Conservation (phyloP, 2,888 invertebrate genomes). For the Nymphalis urticae region DNA sequence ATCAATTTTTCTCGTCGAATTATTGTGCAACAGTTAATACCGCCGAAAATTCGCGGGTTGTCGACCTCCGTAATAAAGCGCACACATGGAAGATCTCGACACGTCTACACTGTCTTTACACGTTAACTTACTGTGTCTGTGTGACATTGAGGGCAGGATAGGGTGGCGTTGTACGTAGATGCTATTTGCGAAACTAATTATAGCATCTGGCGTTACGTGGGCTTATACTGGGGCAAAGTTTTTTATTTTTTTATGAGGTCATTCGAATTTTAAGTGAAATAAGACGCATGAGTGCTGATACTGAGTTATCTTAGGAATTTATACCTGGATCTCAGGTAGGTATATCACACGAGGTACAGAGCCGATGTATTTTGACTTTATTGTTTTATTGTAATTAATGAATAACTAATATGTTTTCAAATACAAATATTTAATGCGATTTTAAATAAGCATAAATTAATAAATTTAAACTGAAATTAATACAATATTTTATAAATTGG, state of each 20-base stretch:
- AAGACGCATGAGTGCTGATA: conserved; percentile 16
- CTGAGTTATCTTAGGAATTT: background rate
- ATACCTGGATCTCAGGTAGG: background rate
- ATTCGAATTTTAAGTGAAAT: conserved; percentile 24
- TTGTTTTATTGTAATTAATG: too few relatives aligned
- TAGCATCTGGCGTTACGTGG: conserved; percentile 22
- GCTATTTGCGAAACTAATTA: conserved; percentile 27
- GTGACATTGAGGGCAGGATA: conserved; percentile 38
- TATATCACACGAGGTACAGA: too few relatives aligned
- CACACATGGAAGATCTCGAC: conserved; percentile 39
- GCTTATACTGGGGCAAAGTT: conserved; percentile 23
- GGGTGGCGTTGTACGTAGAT: conserved; percentile 30
- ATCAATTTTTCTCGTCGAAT: conserved; percentile 32
- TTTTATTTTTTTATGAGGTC: conserved; percentile 21
- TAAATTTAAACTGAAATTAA: too few relatives aligned
- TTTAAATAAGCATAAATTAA: too few relatives aligned
- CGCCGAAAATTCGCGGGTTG: conserved; percentile 57
- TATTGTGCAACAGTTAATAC: conserved; percentile 55
- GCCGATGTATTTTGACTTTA: too few relatives aligned
- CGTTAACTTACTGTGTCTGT: conserved; percentile 39
- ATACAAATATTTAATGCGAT: too few relatives aligned
- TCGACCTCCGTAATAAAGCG: conserved; percentile 47
- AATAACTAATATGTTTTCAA: too few relatives aligned
- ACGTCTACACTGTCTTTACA: conserved; percentile 44
- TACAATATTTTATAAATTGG: too few relatives aligned